These are phyloP conservation scores for Clarias fuscus DNA, from an alignment of 2,797 vertebrate species.

Conservation along the genomic window DNA sequence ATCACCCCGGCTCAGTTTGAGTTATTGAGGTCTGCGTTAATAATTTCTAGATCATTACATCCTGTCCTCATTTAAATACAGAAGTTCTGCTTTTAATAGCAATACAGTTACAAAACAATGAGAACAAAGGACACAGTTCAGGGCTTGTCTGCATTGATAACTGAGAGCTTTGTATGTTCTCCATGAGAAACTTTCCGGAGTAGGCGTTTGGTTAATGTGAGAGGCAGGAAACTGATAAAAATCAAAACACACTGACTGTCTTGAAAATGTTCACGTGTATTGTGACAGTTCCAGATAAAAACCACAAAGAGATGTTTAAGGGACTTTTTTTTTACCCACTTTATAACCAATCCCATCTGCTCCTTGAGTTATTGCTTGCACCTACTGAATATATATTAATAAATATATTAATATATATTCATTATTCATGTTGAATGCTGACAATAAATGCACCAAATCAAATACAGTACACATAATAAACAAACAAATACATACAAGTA, in stretches of 20 bases:
- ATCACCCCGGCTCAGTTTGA: not conserved
- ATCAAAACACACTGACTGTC: not conserved
- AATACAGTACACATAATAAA: not conserved
- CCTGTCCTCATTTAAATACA: not conserved
- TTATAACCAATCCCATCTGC: not conserved
- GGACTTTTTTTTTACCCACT: not conserved
- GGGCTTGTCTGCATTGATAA: not conserved
- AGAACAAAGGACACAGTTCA: not conserved
- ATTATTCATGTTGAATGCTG: not conserved
- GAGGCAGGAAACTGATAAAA: not conserved
- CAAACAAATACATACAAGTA: too few relatives aligned
- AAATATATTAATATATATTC: too few relatives aligned
- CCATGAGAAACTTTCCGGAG: conserved; percentile 5
- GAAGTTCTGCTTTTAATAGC: not conserved
- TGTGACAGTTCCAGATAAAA: not conserved
- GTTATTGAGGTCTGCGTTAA: not conserved
- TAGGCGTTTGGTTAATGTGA: conserved; percentile 7
- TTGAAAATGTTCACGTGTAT: not conserved
- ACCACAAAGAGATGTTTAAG: not conserved
- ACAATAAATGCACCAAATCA: not conserved
- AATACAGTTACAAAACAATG: not conserved
- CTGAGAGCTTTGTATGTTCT: not conserved
- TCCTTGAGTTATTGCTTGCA: not conserved
- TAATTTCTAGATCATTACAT: not conserved
- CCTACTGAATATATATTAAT: not conserved